A percentile compares a stretch with the other conserved stretches of the same genome.
Evolutionary conservation across 2,113 vertebrate species (phyloP).

Genomic region (Salvelinus alpinus): DNA sequence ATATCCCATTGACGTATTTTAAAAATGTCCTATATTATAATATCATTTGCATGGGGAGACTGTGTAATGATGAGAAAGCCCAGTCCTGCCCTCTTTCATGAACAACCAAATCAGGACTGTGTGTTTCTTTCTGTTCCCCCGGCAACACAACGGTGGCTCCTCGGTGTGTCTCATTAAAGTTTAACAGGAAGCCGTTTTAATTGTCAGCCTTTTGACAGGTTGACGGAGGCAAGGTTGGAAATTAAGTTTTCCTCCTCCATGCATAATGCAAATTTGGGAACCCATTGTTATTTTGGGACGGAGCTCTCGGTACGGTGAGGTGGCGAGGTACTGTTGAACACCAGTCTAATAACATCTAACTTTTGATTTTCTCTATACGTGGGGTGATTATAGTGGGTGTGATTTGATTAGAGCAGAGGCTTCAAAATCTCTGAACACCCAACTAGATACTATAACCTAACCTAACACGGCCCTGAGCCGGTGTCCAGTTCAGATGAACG

Average conservation of each 20-base stretch:
- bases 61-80: conserved; percentile 76
- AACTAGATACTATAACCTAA: not conserved
- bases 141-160: conserved; percentile 43
- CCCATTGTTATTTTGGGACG: conserved; percentile 57
- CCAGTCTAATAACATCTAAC: not conserved
- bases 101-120: conserved; percentile 45
- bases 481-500: too few species aligned
- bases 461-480: too few species aligned
- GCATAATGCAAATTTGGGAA: conserved; percentile 58
- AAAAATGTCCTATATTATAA: conserved; percentile 79
- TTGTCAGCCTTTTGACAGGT: conserved; percentile 85
- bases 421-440: not conserved
- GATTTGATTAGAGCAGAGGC: too few species aligned
- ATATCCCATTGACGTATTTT: conserved; percentile 83
- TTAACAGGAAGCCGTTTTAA: conserved; percentile 83
- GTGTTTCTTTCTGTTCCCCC: conserved; percentile 60
- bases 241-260: conserved; percentile 84
- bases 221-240: conserved; percentile 78
- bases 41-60: conserved; percentile 76
- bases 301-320: conserved; percentile 5
- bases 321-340: not conserved
- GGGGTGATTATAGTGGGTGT: not conserved
- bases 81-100: conserved; percentile 61
- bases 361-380: not conserved
- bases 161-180: conserved; percentile 84